Base-by-base conservation (phyloP, 2,113 vertebrate genomes). In the Semnopithecus entellus region DNA sequence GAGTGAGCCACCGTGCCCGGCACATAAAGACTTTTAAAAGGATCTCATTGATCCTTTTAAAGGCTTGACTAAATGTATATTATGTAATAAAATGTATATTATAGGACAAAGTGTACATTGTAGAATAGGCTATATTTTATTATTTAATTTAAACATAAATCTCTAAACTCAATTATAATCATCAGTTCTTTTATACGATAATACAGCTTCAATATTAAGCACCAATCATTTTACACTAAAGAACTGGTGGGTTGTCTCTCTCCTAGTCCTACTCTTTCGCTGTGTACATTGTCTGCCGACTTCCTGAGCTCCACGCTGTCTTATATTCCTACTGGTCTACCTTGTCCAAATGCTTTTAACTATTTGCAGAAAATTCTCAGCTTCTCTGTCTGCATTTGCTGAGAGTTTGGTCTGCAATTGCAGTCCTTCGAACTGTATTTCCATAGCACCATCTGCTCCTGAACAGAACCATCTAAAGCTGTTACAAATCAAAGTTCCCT, bases 21-120 rank as follows among this genome's bases (percentile, higher is more conserved):
- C 52, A 18, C 68, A 85, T 78, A 72, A 92, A 90, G 80, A 55
- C 82, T 84, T 92, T 90, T 88, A 40, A 84, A 89, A 96, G 43
- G 55, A 73, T 91, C 48, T 70, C 22, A 57, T 20, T 81, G 73
- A 94, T 87, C 82, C 92, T 87, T 91, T 94, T 75, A 91, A 81
- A 87, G 81, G 57, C 30, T 66, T n/a, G 45, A 27, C 38, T 38
- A 18, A 82, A 75, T 48, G 13, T 14, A 55, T 92, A 79, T 61
- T 70, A 75, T 32, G 23, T n/a, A 32, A 55, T 55, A 32, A 61
- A 73, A 30, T 59, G n/a, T 14, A 45, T 91, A 70, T 61, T 76
- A 61, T 22, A 70, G 17, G 35, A 70, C 14, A 18, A 52, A 75
- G 27, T 55, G 48, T 17, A 45, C 89, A 55, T 68, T 70, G 45